Base-by-base conservation (phyloP, 2,888 invertebrate genomes). In the Ophioninae sp. region DNA sequence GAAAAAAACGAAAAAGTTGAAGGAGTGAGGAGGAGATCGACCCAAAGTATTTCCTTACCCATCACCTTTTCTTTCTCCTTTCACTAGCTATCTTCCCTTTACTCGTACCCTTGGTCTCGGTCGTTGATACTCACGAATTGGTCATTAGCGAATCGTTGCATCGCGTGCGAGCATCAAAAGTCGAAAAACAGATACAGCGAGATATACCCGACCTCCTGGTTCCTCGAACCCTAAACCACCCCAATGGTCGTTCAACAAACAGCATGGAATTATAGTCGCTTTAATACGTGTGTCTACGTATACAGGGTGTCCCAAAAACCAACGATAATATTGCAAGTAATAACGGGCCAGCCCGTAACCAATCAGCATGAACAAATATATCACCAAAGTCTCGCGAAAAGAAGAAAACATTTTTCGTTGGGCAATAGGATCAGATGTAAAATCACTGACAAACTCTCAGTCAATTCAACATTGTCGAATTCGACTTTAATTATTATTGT, bases 21-120 rank as follows among this genome's bases (percentile, higher is more conserved):
- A 17, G 50, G 44, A 0, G 44, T 17, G 13, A 2, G 50, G 64
- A 64, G 50, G 10, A 10, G 44, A 67, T 82, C 37, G 39, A 21
- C 61, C 75, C 20, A 77, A 67, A 76, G 76, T 72, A 69, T 68
- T 75, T 64, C 68, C 76, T 77, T 64, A 79, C 67, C 64, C 77
- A 83, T 80, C 80, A 83, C 73, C 83, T 80, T 83, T 73, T 77
- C 72, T 17, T 68, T 62, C 62, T 77, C 76, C 61, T 59, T 83
- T 67, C 44, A 73, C 72, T 44, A 67, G 21, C 62, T 73, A 68
- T 64, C 64, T 83, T 77, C 73, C 80, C 30, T 30, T 30, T 62
- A 10, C 65, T 73, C 77, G 77, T 76, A 17, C 50, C 23, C 74
- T 61, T 62, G 74, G 74, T 67, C 67, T 73, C 37, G 67, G 37